Evolutionary conservation across 1,140 invertebrate species (phyloP).

Genomic region (Brachionus plicatilis): DNA sequence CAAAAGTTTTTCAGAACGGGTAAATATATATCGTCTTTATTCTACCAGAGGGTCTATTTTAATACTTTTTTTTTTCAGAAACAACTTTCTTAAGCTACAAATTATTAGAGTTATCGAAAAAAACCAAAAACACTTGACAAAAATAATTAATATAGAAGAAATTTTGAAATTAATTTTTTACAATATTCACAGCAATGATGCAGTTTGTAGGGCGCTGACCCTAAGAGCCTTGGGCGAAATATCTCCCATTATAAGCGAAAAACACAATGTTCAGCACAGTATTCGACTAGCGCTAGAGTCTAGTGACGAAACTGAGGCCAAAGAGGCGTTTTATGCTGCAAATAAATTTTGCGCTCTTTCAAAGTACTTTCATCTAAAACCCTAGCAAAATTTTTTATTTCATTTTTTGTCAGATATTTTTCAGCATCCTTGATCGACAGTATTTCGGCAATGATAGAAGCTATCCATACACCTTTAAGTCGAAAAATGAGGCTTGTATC

Average conservation of each 20-base stretch:
- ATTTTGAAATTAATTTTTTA: conserved; percentile 32
- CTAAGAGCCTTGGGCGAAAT: conserved; percentile 31
- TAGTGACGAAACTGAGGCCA: conserved; percentile 22
- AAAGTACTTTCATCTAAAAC: background rate
- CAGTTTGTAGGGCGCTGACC: conserved; percentile 6
- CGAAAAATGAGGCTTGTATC: conserved; percentile 37
- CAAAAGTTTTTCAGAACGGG: conserved; percentile 37
- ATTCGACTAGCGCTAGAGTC: conserved; percentile 24
- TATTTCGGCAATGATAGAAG: conserved; percentile 22
- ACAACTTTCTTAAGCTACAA: conserved; percentile 38
- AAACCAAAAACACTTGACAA: conserved; percentile 34
- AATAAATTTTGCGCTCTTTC: conserved; percentile 35
- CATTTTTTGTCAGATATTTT: background rate
- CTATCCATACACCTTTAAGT: conserved; percentile 11
- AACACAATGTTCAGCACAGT: conserved; percentile 37
- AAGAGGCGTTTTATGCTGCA: conserved; percentile 34
- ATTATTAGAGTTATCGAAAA: conserved; percentile 32
- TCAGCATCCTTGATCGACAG: background rate
- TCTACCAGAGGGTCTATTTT: background rate
- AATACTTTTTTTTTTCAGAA: background rate
- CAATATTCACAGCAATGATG: conserved; percentile 37
- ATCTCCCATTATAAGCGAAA: conserved; percentile 19
- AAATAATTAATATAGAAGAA: conserved; percentile 19
- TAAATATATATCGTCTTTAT: background rate
- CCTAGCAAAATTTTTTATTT: background rate